phyloP scores from a whole-genome alignment of 92 coral and sea anemone species.

The Heliopora coerulea region DNA sequence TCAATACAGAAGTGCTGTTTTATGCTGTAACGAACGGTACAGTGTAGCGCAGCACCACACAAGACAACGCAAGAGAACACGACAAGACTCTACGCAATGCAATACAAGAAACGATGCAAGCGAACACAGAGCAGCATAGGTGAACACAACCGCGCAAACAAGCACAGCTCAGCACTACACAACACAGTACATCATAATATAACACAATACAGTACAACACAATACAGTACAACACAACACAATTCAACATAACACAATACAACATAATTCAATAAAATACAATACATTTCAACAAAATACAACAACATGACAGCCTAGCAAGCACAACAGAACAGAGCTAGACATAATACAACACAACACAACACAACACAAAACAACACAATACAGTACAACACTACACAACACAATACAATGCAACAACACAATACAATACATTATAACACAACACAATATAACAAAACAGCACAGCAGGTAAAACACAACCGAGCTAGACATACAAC shows the following conservation, averaged over 20 bases:
- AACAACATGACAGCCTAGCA: background rate
- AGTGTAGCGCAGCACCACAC: too few species aligned
- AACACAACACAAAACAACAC: slow-evolving; percentile 26
- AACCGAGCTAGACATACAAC: background rate
- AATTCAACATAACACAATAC: background rate
- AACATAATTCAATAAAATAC: slow-evolving; percentile 2
- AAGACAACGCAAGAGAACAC: too few species aligned
- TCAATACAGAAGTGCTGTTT: too few species aligned
- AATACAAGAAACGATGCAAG: too few species aligned
- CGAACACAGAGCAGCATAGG: too few species aligned
- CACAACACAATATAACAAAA: slow-evolving; percentile 9
- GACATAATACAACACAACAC: slow-evolving; percentile 16
- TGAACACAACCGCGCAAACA: too few species aligned
- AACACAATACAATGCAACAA: slow-evolving; percentile 9
- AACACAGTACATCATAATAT: too few species aligned
- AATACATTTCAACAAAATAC: slow-evolving; percentile 10
- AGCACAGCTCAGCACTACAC: too few species aligned
- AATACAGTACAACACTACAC: slow-evolving; percentile 2
- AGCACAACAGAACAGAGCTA: background rate
- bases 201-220: too few species aligned
- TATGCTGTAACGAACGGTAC: too few species aligned
- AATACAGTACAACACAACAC: background rate
- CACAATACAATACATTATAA: slow-evolving; percentile 4
- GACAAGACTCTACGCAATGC: too few species aligned
- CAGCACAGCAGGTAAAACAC: slow-evolving; percentile 18